Evolutionary conservation across 2,797 vertebrate genomes (phyloP).

Genomic region (Rachycentron canadum): DNA sequence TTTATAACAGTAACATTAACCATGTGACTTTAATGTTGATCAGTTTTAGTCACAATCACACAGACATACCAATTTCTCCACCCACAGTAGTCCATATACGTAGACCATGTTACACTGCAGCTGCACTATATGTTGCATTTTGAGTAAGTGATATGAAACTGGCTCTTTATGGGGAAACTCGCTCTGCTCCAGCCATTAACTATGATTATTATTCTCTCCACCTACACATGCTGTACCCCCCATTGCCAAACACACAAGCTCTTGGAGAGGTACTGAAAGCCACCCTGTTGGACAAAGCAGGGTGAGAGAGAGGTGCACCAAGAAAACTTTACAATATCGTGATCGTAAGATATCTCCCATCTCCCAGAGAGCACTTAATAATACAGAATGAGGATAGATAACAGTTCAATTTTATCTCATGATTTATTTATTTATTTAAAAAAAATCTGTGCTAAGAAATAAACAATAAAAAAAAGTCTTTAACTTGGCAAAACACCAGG

Average conservation of each 20-base stretch:
- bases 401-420: not conserved
- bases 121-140: conserved; percentile 7
- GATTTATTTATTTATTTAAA: not conserved
- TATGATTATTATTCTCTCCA: conserved; percentile 21
- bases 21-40: not conserved
- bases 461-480: no score
- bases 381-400: not conserved
- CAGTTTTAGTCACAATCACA: not conserved
- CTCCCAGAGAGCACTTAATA: not conserved
- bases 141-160: conserved; percentile 5
- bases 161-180: conserved; percentile 6
- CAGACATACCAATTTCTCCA: not conserved
- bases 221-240: conserved; percentile 22
- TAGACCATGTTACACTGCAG: conserved; percentile 3
- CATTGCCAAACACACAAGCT: conserved; percentile 15
- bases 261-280: not conserved
- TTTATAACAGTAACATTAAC: not conserved
- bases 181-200: not conserved
- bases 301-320: not conserved
- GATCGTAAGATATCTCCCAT: not conserved
- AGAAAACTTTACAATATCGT: not conserved
- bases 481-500: no score
- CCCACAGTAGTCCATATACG: not conserved
- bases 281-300: not conserved
- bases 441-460: no score